Percentiles rank a stretch among this genome's conserved stretches.
These are phyloP conservation scores for Enteromius mattozi DNA, from an alignment of 2,797 vertebrate genomes.

Conservation along the genomic window DNA sequence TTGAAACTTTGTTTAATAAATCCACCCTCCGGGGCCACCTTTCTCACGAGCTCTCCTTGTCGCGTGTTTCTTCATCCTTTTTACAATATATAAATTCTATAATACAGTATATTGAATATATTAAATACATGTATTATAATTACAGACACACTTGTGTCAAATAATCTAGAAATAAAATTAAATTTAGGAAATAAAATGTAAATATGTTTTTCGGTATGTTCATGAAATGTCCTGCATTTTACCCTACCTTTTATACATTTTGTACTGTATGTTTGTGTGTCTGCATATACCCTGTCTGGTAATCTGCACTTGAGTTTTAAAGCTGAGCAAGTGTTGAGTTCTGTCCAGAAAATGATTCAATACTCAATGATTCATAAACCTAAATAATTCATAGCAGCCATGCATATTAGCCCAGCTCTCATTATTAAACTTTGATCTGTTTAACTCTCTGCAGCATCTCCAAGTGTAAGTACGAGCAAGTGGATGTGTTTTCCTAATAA, in stretches of 20 bases:
- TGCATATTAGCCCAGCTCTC: conserved; percentile 54
- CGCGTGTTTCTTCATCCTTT: too few relatives aligned
- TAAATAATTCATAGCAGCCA: conserved; percentile 56
- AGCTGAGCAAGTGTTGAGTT: conserved; percentile 31
- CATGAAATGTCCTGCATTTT: neutral
- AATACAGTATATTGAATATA: neutral
- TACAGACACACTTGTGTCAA: neutral
- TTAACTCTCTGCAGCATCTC: conserved; percentile 51
- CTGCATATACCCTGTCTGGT: conserved; percentile 15
- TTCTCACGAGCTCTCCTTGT: too few relatives aligned
- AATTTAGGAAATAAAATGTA: neutral
- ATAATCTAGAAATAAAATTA: neutral
- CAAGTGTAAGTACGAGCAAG: conserved; percentile 19
- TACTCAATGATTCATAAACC: conserved; percentile 56
- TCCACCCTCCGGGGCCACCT: too few relatives aligned
- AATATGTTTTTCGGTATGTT: neutral
- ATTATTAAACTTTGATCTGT: conserved; percentile 60
- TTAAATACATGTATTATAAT: neutral
- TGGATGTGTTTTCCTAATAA: conserved; percentile 26
- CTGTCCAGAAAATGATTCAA: conserved; percentile 54
- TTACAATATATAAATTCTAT: too few relatives aligned
- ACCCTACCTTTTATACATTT: neutral
- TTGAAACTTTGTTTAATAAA: too few relatives aligned
- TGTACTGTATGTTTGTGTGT: neutral
- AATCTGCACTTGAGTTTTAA: neutral